Evolutionary conservation across 2,797 vertebrate species (phyloP).

Genomic region (Pangasius larnaudii): DNA sequence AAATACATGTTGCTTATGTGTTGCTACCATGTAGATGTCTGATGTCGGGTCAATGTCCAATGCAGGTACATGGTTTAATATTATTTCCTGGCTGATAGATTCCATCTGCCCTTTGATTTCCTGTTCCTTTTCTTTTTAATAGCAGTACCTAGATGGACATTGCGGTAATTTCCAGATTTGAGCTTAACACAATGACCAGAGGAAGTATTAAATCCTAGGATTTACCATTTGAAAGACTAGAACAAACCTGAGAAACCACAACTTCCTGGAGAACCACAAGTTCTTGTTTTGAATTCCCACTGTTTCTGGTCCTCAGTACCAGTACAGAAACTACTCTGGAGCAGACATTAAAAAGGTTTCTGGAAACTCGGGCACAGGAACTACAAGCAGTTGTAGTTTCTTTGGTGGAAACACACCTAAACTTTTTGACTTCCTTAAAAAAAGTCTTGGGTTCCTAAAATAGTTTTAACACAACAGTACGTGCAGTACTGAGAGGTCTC

Average conservation of each 20-base stretch:
- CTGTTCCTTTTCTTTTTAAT: neutral
- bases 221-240: neutral
- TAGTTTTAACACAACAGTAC: neutral
- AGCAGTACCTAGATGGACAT: no score
- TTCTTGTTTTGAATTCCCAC: neutral
- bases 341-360: neutral
- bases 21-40: neutral
- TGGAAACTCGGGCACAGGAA: neutral
- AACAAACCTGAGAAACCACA: neutral
- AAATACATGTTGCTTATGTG: neutral
- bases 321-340: neutral
- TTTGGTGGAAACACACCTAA: neutral
- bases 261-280: neutral
- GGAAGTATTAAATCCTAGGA: no score
- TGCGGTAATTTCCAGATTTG: neutral
- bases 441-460: neutral
- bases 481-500: neutral
- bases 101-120: neutral
- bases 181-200: neutral
- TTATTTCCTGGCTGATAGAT: neutral
- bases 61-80: neutral
- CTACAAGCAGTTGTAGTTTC: neutral
- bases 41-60: neutral
- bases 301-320: neutral
- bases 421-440: neutral